Conservation (phyloP, 1,140 invertebrate species). For the Oedothorax gibbosus region DNA sequence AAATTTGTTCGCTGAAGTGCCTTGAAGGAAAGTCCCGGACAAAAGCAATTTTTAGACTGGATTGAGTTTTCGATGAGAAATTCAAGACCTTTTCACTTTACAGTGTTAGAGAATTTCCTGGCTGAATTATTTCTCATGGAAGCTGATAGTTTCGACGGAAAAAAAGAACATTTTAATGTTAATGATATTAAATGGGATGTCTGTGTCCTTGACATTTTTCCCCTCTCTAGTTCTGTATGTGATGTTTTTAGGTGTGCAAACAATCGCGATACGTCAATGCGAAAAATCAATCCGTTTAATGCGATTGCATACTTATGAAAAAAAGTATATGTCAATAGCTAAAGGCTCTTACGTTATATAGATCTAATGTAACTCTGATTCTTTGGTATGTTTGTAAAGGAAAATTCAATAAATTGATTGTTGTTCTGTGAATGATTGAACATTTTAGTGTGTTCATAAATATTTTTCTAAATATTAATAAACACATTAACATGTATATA, state of each 20-base stretch:
- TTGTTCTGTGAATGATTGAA: too few relatives aligned
- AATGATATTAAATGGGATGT: constrained; percentile 56
- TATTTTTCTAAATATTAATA: too few relatives aligned
- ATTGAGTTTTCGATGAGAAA: constrained; percentile 58
- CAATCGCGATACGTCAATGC: constrained; percentile 30
- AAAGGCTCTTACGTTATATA: background rate
- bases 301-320: constrained; percentile 18
- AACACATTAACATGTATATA: too few relatives aligned
- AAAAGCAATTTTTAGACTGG: constrained; percentile 50
- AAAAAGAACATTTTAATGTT: constrained; percentile 52
- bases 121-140: constrained; percentile 22
- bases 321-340: constrained; percentile 40
- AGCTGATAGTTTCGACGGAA: background rate
- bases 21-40: constrained; percentile 5
- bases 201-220: constrained; percentile 9
- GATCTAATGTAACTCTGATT: too few relatives aligned
- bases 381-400: too few relatives aligned
- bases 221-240: constrained; percentile 9
- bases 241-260: constrained; percentile 46
- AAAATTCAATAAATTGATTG: too few relatives aligned
- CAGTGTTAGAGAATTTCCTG: constrained; percentile 16
- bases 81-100: constrained; percentile 36
- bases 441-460: too few relatives aligned
- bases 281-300: constrained; percentile 42
- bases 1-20: constrained; percentile 58